These are phyloP conservation scores for Ophthalmotilapia sp. DNA, from an alignment of 2,113 vertebrate genomes.

Conservation along the genomic window DNA sequence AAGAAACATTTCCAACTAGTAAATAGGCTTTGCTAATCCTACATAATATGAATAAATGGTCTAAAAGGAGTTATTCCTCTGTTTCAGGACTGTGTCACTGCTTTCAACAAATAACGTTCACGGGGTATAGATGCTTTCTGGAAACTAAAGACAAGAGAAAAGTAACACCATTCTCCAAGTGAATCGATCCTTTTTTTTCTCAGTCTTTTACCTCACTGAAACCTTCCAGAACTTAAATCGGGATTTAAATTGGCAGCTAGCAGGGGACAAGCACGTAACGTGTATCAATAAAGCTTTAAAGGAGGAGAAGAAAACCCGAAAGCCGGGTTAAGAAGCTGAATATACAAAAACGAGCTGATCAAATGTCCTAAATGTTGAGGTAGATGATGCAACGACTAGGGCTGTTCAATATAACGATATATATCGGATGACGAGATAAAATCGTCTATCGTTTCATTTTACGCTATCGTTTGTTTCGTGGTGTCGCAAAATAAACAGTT, in stretches of 20 bases:
- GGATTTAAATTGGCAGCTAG: not conserved
- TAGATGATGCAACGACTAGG: not conserved
- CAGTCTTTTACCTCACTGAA: not conserved
- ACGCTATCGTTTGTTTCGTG: fast-evolving
- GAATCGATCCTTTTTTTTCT: not conserved
- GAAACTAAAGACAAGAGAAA: not conserved
- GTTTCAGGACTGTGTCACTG: not conserved
- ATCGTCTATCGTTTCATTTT: fast-evolving
- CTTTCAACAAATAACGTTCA: not conserved
- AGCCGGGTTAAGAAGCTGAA: not conserved
- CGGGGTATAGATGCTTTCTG: not conserved
- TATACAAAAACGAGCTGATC: not conserved
- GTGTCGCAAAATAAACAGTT: not conserved
- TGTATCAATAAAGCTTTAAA: not conserved
- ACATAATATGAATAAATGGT: not conserved
- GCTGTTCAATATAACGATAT: not conserved
- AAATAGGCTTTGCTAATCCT: not conserved
- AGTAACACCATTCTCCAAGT: not conserved
- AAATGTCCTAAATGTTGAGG: not conserved
- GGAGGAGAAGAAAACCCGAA: not conserved
- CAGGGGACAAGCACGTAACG: not conserved
- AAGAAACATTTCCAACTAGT: not conserved
- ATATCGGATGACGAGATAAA: not conserved
- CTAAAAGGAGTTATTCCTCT: not conserved
- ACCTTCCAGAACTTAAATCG: not conserved